Evolutionary conservation across 2,888 invertebrate species (phyloP).

Genomic region (Nephrotoma flavescens): DNA sequence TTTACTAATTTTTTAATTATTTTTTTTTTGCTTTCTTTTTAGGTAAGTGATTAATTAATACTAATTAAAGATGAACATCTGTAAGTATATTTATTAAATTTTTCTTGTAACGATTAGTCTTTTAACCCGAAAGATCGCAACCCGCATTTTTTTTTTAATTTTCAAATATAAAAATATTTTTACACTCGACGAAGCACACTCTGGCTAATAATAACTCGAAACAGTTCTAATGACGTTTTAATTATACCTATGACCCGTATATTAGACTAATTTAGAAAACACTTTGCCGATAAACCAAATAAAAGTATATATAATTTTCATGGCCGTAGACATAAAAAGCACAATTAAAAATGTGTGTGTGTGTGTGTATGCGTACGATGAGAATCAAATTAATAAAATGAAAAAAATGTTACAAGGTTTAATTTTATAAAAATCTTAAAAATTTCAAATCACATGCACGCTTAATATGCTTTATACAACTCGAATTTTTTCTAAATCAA

Average conservation of each 20-base stretch:
- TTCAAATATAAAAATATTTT: neutral
- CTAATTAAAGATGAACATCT: too few relatives aligned
- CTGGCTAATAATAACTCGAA: neutral
- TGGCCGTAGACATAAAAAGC: neutral
- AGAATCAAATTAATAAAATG: neutral
- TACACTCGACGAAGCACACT: neutral
- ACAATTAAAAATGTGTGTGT: neutral
- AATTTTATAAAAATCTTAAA: neutral
- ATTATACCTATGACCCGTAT: neutral
- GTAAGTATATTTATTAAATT: too few relatives aligned
- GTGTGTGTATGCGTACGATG: neutral
- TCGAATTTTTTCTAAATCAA: neutral
- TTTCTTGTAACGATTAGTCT: too few relatives aligned
- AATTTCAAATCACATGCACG: neutral
- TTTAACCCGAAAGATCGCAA: neutral
- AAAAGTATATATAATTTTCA: neutral
- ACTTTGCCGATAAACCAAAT: neutral
- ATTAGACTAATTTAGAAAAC: neutral
- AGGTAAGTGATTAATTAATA: too few relatives aligned
- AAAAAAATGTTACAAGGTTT: neutral
- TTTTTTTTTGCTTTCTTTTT: too few relatives aligned
- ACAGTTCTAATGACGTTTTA: neutral
- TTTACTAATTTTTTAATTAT: too few relatives aligned
- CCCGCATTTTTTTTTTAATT: neutral
- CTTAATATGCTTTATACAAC: neutral